phyloP scores from a whole-genome alignment of 2,113 vertebrate genomes.

The Grallaria varia region DNA sequence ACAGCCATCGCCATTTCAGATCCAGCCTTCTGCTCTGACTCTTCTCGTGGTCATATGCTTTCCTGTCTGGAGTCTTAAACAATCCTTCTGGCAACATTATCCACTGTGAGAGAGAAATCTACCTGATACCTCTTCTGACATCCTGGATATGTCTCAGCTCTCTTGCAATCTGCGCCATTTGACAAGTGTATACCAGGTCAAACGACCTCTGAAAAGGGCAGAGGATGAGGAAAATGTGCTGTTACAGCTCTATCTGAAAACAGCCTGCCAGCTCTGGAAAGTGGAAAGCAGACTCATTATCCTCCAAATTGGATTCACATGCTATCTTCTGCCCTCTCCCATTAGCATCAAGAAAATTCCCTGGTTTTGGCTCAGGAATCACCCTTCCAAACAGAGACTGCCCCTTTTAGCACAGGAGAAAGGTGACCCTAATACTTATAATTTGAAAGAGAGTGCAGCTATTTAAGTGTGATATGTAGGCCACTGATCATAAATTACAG shows the following conservation, averaged over 20 bases:
- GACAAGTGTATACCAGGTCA: constrained; percentile 3
- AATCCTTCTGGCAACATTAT: not conserved
- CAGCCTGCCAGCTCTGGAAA: constrained; percentile 17
- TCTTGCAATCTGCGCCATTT: not conserved
- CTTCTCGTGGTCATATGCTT: not conserved
- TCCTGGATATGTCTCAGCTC: not conserved
- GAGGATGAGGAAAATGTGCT: constrained; percentile 37
- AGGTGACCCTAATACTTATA: constrained; percentile 40
- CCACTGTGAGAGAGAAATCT: not conserved
- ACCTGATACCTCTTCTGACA: not conserved
- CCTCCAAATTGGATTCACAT: constrained; percentile 43
- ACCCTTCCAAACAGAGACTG: not conserved
- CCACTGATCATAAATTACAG: constrained; percentile 8
- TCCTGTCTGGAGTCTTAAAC: not conserved
- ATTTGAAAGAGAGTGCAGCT: not conserved
- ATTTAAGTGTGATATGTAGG: constrained; percentile 51
- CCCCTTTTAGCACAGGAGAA: not conserved
- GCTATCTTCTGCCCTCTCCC: constrained; percentile 29
- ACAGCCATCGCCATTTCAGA: not conserved
- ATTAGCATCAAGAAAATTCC: constrained; percentile 52
- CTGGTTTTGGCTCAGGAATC: constrained; percentile 28
- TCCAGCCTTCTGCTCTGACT: not conserved
- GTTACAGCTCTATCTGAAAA: constrained; percentile 31
- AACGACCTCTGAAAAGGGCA: not conserved
- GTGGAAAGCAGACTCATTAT: constrained; percentile 41